Evolutionary conservation across 2,888 invertebrate species (phyloP).

Genomic region (Acholoe squamosa): DNA sequence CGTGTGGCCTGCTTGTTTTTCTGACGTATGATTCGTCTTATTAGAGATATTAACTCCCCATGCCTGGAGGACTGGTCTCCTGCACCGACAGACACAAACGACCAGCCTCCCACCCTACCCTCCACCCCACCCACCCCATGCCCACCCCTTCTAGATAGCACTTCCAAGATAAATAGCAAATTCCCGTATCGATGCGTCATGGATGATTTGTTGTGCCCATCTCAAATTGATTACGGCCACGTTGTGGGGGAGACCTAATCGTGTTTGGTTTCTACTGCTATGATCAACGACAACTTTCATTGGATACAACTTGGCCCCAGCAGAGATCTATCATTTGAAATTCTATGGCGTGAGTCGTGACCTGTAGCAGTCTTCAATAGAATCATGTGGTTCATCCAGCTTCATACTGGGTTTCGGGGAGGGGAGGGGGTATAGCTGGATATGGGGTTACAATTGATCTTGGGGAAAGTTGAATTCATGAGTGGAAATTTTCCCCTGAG

Average conservation of each 20-base stretch:
- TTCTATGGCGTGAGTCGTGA: slow-evolving; percentile 32
- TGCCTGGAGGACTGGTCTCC: background rate
- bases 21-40: slow-evolving; percentile 50
- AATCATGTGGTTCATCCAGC: no score
- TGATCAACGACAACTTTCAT: slow-evolving; percentile 46
- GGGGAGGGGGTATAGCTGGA: no score
- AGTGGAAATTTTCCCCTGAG: no score
- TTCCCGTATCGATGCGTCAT: slow-evolving; percentile 51
- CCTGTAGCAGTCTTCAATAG: background rate
- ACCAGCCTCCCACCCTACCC: background rate
- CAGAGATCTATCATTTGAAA: slow-evolving; percentile 30
- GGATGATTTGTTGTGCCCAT: slow-evolving; percentile 42
- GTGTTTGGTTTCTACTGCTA: slow-evolving; percentile 20
- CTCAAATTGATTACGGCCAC: slow-evolving; percentile 43
- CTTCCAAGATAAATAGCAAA: slow-evolving; percentile 54
- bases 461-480: no score
- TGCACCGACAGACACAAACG: slow-evolving; percentile 4
- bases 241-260: background rate
- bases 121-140: background rate
- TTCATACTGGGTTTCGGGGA: no score
- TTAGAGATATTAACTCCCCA: slow-evolving; percentile 33
- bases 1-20: background rate
- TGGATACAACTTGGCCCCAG: slow-evolving; percentile 32
- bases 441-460: no score
- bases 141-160: slow-evolving; percentile 10